Evolutionary conservation across 2,797 vertebrate species (phyloP).

Genomic region (Hippopotamyrus pictus): DNA sequence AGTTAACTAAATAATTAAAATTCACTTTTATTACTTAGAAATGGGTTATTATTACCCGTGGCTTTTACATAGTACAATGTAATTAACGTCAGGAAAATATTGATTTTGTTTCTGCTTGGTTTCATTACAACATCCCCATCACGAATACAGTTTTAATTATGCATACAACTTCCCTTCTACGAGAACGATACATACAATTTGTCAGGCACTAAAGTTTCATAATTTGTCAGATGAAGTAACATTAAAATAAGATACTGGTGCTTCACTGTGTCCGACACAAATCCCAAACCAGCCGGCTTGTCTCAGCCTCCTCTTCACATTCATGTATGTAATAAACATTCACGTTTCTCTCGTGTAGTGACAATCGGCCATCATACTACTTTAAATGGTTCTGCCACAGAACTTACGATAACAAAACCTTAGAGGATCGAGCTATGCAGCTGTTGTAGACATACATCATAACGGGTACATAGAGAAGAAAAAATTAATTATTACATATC

Average conservation of each 20-base stretch:
- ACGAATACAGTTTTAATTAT: background rate
- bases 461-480: background rate
- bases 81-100: background rate
- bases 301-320: background rate
- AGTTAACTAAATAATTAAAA: background rate
- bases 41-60: background rate
- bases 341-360: background rate
- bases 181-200: background rate
- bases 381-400: background rate
- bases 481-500: background rate
- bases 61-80: background rate
- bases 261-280: background rate
- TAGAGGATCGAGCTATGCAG: background rate
- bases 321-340: background rate
- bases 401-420: background rate
- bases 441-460: background rate
- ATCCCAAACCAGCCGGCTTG: background rate
- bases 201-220: background rate
- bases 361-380: background rate
- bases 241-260: background rate
- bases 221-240: background rate
- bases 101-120: background rate
- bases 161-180: background rate
- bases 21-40: background rate
- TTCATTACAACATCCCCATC: background rate